Percentiles rank a stretch among this genome's conserved stretches.
Evolutionary conservation across 2,797 vertebrate species (phyloP).

Genomic region (Microtus agrestis): DNA sequence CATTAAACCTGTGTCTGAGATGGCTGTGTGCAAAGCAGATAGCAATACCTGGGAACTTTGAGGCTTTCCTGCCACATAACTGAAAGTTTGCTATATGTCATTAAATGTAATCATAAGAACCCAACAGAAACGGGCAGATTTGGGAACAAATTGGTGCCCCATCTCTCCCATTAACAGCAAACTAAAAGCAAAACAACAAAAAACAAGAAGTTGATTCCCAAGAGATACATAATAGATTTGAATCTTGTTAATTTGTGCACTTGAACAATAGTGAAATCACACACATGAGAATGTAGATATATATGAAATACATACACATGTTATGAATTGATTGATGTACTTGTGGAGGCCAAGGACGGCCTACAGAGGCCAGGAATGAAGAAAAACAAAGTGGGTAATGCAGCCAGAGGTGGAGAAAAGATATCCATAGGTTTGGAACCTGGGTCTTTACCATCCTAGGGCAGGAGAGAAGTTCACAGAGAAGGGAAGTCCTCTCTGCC

Average conservation of each 20-base stretch:
- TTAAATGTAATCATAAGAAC: neutral
- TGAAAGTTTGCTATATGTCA: neutral
- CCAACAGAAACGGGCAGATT: neutral
- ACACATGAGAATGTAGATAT: too few species aligned
- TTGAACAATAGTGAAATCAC: neutral
- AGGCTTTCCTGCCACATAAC: fast-evolving
- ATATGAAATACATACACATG: neutral
- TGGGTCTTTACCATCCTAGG: neutral
- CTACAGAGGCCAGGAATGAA: neutral
- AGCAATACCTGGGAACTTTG: fast-evolving
- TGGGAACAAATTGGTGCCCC: neutral
- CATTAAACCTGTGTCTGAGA: fast-evolving
- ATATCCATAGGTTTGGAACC: neutral
- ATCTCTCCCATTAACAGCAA: too few species aligned
- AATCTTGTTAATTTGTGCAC: neutral
- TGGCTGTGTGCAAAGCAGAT: neutral
- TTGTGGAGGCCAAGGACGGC: neutral
- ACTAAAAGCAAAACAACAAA: neutral
- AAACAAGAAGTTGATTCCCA: neutral
- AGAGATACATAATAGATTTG: neutral
- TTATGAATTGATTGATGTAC: neutral
- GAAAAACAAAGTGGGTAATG: neutral
- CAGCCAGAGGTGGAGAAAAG: neutral
- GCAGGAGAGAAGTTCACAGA: neutral
- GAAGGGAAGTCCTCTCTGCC: neutral